Conservation (phyloP, 2,888 invertebrate species). For the Nomada hirtipes region DNA sequence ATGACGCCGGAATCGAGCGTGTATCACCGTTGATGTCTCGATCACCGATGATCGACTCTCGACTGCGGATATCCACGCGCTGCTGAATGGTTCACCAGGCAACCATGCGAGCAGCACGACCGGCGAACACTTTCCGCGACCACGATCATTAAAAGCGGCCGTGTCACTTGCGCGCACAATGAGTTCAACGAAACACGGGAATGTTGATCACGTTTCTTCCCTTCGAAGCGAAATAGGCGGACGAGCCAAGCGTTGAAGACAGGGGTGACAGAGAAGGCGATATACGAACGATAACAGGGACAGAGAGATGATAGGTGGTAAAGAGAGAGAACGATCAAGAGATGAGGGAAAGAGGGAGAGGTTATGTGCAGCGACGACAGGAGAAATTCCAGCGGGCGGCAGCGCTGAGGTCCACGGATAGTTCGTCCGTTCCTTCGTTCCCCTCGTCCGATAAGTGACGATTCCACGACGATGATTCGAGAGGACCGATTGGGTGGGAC, state of each 20-base stretch:
- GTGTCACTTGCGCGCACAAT: conserved; percentile 52
- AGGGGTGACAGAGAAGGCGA: conserved; percentile 26
- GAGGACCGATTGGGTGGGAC: conserved; percentile 60
- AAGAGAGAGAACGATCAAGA: conserved; percentile 28
- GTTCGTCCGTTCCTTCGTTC: conserved; percentile 60
- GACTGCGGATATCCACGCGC: conserved; percentile 22
- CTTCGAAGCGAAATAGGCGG: conserved; percentile 53
- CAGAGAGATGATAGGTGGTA: conserved; percentile 25
- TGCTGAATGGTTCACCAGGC: background rate
- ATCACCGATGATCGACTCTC: conserved; percentile 18
- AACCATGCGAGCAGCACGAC: background rate
- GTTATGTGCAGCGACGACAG: conserved; percentile 59
- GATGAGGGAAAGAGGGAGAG: conserved; percentile 27
- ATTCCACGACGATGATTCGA: conserved; percentile 60
- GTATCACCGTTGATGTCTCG: conserved; percentile 11
- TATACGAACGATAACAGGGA: conserved; percentile 31
- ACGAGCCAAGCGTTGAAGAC: conserved; percentile 30
- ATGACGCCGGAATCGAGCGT: background rate
- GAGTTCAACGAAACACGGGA: conserved; percentile 62
- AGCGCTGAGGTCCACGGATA: conserved; percentile 61
- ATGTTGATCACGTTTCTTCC: conserved; percentile 62
- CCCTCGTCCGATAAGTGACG: conserved; percentile 54
- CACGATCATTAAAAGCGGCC: conserved; percentile 50
- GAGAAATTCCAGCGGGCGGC: conserved; percentile 63
- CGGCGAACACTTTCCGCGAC: conserved; percentile 35